phyloP scores from a whole-genome alignment of 2,888 invertebrate genomes.

The Cheilosia scutellata region DNA sequence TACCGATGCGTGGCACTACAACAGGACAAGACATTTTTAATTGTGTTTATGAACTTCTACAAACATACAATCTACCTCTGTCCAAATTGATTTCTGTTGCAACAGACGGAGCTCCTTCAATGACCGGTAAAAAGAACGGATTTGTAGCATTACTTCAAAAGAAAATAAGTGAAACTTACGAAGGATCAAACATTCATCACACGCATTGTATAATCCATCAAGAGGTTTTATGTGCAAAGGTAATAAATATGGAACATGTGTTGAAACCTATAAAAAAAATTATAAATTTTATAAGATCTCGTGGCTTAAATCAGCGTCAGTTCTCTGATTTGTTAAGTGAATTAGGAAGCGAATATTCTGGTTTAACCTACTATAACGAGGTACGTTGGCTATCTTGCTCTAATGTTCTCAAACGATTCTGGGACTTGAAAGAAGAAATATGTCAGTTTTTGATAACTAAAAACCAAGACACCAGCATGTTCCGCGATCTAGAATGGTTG shows the following conservation, averaged over 20 bases:
- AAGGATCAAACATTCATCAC: conserved; percentile 56
- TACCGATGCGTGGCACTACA: conserved; percentile 71
- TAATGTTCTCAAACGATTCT: conserved; percentile 77
- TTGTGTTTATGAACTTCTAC: conserved; percentile 76
- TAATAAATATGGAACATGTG: conserved; percentile 62
- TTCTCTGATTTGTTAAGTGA: conserved; percentile 71
- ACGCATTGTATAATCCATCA: conserved; percentile 65
- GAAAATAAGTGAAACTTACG: too few species aligned
- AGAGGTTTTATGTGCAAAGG: conserved; percentile 55
- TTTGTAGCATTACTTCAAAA: too few species aligned
- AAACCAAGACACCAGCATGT: conserved; percentile 39
- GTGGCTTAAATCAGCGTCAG: conserved; percentile 61
- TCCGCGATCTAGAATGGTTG: conserved; percentile 50
- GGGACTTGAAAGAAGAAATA: conserved; percentile 66
- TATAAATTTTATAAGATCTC: conserved; percentile 70
- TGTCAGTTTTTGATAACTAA: conserved; percentile 46
- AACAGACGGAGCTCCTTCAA: conserved; percentile 77
- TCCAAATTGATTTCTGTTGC: conserved; percentile 76
- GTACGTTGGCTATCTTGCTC: conserved; percentile 76
- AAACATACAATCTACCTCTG: conserved; percentile 75
- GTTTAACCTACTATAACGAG: conserved; percentile 76
- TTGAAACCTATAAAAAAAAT: conserved; percentile 62
- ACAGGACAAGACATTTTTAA: conserved; percentile 76
- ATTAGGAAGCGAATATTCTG: conserved; percentile 76
- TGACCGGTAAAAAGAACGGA: conserved; percentile 75